These are phyloP conservation scores for Pipra filicauda DNA, from an alignment of 2,113 vertebrate genomes.

Conservation along the genomic window DNA sequence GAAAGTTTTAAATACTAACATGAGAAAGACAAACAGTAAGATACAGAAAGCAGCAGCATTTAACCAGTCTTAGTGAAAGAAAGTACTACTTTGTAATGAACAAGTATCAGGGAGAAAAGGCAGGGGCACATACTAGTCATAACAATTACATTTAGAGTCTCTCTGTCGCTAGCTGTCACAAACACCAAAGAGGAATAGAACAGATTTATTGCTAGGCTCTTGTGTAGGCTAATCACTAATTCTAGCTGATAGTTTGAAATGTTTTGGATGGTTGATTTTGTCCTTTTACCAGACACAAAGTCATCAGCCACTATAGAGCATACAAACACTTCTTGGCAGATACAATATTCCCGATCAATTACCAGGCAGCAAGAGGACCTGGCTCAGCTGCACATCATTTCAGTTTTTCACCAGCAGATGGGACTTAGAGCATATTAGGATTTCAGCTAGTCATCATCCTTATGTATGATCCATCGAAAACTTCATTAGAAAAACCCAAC, in stretches of 20 bases:
- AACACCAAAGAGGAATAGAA: slow-evolving; percentile 2
- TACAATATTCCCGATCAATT: slow-evolving; percentile 52
- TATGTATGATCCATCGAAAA: not conserved
- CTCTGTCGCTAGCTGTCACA: not conserved
- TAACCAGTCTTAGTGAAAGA: not conserved
- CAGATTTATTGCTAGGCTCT: slow-evolving; percentile 20
- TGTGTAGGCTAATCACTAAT: slow-evolving; percentile 37
- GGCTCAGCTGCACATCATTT: slow-evolving; percentile 57
- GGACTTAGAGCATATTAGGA: not conserved
- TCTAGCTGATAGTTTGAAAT: not conserved
- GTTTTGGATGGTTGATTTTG: slow-evolving; percentile 39
- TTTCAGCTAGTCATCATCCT: not conserved
- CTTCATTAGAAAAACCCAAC: not conserved
- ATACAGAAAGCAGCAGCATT: not conserved
- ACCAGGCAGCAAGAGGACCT: slow-evolving; percentile 19
- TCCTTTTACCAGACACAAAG: not conserved
- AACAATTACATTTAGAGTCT: not conserved
- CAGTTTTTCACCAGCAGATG: slow-evolving; percentile 34
- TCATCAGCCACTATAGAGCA: slow-evolving; percentile 1
- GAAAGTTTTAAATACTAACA: not conserved
- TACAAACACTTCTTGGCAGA: slow-evolving; percentile 43
- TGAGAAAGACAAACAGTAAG: not conserved
- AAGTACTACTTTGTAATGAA: slow-evolving; percentile 4
- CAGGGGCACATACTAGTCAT: not conserved
- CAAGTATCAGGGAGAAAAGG: slow-evolving; percentile 10